A percentile compares a stretch with the other conserved stretches of the same genome.
Evolutionary conservation across 1,140 invertebrate species (phyloP).

Genomic region (Drosophila hydei): DNA sequence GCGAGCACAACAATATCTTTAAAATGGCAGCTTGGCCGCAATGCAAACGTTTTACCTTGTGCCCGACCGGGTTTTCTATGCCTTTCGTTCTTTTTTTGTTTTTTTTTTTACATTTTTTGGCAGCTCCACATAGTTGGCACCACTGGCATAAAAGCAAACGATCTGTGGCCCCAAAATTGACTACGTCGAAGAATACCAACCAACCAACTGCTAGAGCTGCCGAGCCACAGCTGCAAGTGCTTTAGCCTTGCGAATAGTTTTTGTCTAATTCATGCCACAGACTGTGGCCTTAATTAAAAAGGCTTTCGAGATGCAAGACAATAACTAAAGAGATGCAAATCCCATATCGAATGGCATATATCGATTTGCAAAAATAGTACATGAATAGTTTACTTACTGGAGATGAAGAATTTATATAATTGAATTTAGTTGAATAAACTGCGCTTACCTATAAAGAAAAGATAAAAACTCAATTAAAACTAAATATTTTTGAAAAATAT

Average conservation of each 20-base stretch:
- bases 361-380: not conserved
- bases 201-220: conserved; percentile 2
- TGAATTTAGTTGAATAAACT: not conserved
- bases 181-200: conserved; percentile 14
- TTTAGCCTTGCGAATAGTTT: conserved; percentile 16
- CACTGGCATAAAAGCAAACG: conserved; percentile 33
- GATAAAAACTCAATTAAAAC: not conserved
- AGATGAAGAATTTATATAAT: not conserved
- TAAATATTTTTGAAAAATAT: not conserved
- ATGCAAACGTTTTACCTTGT: conserved; percentile 57
- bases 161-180: conserved; percentile 38
- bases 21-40: conserved; percentile 44
- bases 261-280: conserved; percentile 43
- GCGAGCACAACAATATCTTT: conserved; percentile 49
- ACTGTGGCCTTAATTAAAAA: conserved; percentile 54
- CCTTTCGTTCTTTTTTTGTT: not conserved
- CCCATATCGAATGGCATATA: conserved; percentile 15
- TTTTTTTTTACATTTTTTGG: conserved; percentile 33
- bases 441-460: conserved; percentile 32
- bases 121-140: conserved; percentile 43
- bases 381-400: not conserved
- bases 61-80: conserved; percentile 8
- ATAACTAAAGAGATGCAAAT: not conserved
- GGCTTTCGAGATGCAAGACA: conserved; percentile 16
- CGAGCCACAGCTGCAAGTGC: conserved; percentile 5